A percentile compares a stretch with the other conserved stretches of the same genome.
Conservation (phyloP, 2,113 vertebrate genomes). For the Neofelis nebulosa region DNA sequence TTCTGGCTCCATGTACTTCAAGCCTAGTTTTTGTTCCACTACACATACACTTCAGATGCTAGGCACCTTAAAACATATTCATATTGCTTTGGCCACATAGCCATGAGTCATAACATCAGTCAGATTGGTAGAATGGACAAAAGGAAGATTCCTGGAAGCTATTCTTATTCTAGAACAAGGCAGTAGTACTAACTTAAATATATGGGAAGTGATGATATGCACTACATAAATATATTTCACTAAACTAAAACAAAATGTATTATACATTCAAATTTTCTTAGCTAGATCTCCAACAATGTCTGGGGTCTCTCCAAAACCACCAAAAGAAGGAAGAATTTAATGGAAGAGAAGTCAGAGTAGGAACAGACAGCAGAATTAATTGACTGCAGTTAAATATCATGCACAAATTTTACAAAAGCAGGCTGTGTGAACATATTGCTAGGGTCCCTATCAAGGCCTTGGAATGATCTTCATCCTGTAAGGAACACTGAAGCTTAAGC, state of each 20-base stretch:
- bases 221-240: background rate
- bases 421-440: background rate
- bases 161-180: background rate
- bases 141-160: background rate
- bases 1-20: background rate
- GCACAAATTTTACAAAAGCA: background rate
- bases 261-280: slow-evolving; percentile 1
- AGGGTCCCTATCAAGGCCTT: background rate
- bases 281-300: background rate
- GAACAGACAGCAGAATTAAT: background rate
- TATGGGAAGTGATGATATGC: background rate
- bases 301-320: background rate
- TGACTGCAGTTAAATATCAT: background rate
- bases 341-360: background rate
- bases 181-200: background rate
- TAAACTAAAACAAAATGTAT: slow-evolving; percentile 29
- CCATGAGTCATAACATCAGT: background rate
- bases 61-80: background rate
- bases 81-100: background rate
- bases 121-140: background rate
- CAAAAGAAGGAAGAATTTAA: background rate
- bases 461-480: background rate
- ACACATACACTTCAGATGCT: background rate
- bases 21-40: background rate
- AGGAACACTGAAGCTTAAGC: background rate